A percentile compares a stretch with the other conserved stretches of the same genome.
phyloP scores from a whole-genome alignment of 2,113 vertebrate genomes.

The Thermophis baileyi region DNA sequence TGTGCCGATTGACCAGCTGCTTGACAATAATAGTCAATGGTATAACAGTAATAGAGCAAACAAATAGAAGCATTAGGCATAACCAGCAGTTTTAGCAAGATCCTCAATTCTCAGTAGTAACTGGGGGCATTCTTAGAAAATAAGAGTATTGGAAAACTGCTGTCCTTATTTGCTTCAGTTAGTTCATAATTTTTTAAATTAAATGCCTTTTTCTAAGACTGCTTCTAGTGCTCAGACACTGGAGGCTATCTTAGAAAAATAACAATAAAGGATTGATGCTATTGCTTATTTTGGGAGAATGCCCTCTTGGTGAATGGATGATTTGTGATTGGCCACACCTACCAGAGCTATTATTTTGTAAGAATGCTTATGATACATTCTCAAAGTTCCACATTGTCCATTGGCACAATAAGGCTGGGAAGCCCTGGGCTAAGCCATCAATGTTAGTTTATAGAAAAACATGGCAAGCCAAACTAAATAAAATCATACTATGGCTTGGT shows the following conservation, averaged over 20 bases:
- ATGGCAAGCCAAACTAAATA: not conserved
- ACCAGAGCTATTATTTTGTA: not conserved
- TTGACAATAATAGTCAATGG: not conserved
- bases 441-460: not conserved
- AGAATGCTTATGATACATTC: not conserved
- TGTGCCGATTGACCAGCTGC: not conserved
- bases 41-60: not conserved
- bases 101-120: not conserved
- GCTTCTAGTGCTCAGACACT: not conserved
- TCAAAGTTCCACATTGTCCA: not conserved
- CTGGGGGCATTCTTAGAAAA: not conserved
- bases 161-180: not conserved
- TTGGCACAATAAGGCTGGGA: not conserved
- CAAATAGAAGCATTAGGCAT: not conserved
- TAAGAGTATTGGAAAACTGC: not conserved
- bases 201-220: not conserved
- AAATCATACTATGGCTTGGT: not conserved
- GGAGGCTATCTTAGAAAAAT: not conserved
- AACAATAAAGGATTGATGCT: not conserved
- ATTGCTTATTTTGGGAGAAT: not conserved
- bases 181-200: not conserved
- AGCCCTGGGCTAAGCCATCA: not conserved
- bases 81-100: not conserved
- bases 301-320: not conserved
- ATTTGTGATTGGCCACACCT: not conserved